A percentile compares a stretch with the other conserved stretches of the same genome.
These are phyloP conservation scores for Dryobotodes eremita DNA, from an alignment of 2,888 invertebrate genomes.

Conservation along the genomic window DNA sequence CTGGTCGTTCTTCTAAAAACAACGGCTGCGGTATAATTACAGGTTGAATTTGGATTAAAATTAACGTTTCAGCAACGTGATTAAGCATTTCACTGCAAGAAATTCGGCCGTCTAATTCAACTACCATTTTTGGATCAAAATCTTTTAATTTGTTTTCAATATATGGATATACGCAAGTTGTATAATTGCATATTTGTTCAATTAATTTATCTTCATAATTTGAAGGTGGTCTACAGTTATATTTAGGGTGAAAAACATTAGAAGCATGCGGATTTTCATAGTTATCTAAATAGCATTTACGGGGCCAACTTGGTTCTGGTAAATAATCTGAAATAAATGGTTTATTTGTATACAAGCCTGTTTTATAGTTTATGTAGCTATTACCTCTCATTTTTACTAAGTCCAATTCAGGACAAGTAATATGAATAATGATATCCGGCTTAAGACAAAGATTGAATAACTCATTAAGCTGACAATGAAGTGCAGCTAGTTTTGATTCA, in stretches of 20 bases:
- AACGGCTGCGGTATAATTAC: slow-evolving; percentile 85
- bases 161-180: slow-evolving; percentile 81
- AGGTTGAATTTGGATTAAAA: slow-evolving; percentile 76
- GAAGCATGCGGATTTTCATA: slow-evolving; percentile 73
- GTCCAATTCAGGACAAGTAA: slow-evolving; percentile 90
- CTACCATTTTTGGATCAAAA: slow-evolving; percentile 89
- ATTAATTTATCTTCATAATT: slow-evolving; percentile 85
- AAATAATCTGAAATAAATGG: slow-evolving; percentile 70
- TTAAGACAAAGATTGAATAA: slow-evolving; percentile 79
- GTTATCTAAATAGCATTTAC: slow-evolving; percentile 77
- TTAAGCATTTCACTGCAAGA: slow-evolving; percentile 87
- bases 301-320: slow-evolving; percentile 80
- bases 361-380: slow-evolving; percentile 80
- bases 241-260: slow-evolving; percentile 81
- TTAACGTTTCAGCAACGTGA: slow-evolving; percentile 84
- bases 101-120: slow-evolving; percentile 91
- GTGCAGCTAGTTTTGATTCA: slow-evolving; percentile 74
- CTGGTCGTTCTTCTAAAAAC: slow-evolving; percentile 80
- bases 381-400: slow-evolving; percentile 82
- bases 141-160: slow-evolving; percentile 89
- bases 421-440: slow-evolving; percentile 90
- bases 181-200: slow-evolving; percentile 89
- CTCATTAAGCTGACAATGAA: slow-evolving; percentile 78
- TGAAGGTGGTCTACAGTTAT: slow-evolving; percentile 86
- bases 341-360: slow-evolving; percentile 65